A percentile compares a stretch with the other conserved stretches of the same genome.
These are phyloP conservation scores for Gymnopithys bicolor DNA, from an alignment of 2,797 vertebrate species.

Conservation along the genomic window DNA sequence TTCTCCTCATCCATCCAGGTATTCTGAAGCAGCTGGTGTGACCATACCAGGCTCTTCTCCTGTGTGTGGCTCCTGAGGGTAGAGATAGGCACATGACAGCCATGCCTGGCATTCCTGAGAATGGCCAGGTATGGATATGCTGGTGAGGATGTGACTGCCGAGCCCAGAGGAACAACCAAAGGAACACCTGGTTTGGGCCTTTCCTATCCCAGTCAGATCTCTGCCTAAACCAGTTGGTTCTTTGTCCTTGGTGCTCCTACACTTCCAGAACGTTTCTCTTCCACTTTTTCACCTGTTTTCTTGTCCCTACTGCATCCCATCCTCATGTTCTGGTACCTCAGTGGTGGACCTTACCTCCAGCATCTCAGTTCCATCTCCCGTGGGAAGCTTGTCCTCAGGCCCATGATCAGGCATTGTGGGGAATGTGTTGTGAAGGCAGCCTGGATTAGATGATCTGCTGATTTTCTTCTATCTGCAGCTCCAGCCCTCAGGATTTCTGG, in stretches of 20 bases:
- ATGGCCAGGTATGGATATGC: rapidly evolving
- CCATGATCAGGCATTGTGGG: rapidly evolving
- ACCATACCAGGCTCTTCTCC: neutral
- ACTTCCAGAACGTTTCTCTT: neutral
- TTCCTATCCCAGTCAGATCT: neutral
- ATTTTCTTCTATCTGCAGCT: neutral
- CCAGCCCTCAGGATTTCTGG: neutral
- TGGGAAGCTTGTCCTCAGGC: neutral
- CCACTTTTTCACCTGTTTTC: neutral
- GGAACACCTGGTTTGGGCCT: neutral
- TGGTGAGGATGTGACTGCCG: neutral
- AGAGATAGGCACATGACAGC: neutral
- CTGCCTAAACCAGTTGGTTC: neutral
- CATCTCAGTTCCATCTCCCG: neutral
- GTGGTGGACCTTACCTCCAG: neutral
- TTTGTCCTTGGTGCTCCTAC: neutral
- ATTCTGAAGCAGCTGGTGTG: rapidly evolving
- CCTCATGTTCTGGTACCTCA: rapidly evolving
- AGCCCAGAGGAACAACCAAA: neutral
- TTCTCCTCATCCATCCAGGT: neutral
- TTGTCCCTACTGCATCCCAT: neutral
- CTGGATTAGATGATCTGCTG: neutral
- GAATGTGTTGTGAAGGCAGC: neutral
- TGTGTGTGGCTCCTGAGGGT: neutral
- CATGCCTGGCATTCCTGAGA: neutral